Percentiles rank a stretch among this genome's conserved stretches.
These are phyloP conservation scores for Parasteatoda lunata DNA, from an alignment of 2,888 invertebrate genomes.

Conservation along the genomic window DNA sequence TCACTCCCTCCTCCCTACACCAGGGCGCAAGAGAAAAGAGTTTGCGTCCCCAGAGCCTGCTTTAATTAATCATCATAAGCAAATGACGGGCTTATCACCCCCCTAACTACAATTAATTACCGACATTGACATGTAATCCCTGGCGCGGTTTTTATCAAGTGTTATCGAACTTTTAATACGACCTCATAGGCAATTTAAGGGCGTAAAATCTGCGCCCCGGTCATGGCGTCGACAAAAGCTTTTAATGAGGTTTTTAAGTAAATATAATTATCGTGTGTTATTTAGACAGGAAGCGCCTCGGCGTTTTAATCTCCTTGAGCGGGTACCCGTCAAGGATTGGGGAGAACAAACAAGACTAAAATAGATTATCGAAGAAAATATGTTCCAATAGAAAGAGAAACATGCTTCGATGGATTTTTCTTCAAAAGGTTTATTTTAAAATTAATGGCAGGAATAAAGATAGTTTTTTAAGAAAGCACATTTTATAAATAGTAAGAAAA, in stretches of 20 bases:
- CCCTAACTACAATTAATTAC: constrained; percentile 67
- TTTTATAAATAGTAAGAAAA: too few species aligned
- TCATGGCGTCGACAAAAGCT: constrained; percentile 62
- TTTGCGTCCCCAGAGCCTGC: constrained; percentile 31
- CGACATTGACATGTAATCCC: constrained; percentile 68
- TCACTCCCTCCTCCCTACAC: background rate
- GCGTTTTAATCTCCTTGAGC: constrained; percentile 46
- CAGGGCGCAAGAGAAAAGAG: constrained; percentile 4
- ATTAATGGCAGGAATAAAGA: too few species aligned
- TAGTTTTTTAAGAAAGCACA: too few species aligned
- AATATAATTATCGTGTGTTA: constrained; percentile 68
- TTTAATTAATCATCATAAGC: constrained; percentile 68
- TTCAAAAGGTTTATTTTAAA: background rate
- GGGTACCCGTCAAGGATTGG: constrained; percentile 52
- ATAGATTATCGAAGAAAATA: constrained; percentile 56
- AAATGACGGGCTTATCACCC: constrained; percentile 64
- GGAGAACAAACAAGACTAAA: constrained; percentile 61
- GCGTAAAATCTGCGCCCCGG: constrained; percentile 57
- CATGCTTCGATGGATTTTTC: background rate
- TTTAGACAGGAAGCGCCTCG: constrained; percentile 61
- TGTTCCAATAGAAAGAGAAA: constrained; percentile 2
- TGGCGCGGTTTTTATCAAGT: constrained; percentile 66
- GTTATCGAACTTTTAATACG: constrained; percentile 67
- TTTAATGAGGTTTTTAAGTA: constrained; percentile 69
- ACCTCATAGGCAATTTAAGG: constrained; percentile 59